Evolutionary conservation across 2,888 invertebrate genomes (phyloP).

Genomic region (Danaus chrysippus): DNA sequence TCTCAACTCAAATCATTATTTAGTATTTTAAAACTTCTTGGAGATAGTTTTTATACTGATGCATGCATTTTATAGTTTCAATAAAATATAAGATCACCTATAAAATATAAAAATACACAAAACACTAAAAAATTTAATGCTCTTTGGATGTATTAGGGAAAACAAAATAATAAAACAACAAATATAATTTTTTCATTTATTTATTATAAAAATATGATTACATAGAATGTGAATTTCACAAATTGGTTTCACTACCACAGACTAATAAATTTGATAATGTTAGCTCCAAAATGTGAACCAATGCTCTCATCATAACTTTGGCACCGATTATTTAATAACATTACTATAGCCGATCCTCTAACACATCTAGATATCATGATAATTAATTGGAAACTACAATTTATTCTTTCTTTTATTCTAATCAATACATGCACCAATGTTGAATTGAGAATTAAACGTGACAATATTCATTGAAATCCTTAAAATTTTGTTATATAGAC

Average conservation of each 20-base stretch:
- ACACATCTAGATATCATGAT: constrained; percentile 18
- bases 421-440: constrained; percentile 40
- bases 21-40: too few species aligned
- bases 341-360: constrained; percentile 21
- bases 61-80: too few species aligned
- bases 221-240: constrained; percentile 28
- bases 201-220: constrained; percentile 41
- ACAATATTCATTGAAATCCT: too few species aligned
- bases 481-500: too few species aligned
- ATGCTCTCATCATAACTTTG: constrained; percentile 50
- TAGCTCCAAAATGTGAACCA: constrained; percentile 17
- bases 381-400: constrained; percentile 16
- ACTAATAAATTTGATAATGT: constrained; percentile 24
- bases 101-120: not conserved
- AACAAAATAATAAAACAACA: constrained; percentile 15
- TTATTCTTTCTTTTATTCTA: constrained; percentile 22
- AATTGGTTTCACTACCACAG: constrained; percentile 23
- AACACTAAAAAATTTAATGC: not conserved
- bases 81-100: too few species aligned
- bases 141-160: not conserved
- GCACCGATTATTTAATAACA: constrained; percentile 56
- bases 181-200: constrained; percentile 26
- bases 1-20: too few species aligned
- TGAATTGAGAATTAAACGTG: not conserved
- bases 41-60: too few species aligned